A percentile compares a stretch with the other conserved stretches of the same genome.
phyloP scores from a whole-genome alignment of 2,113 vertebrate genomes.

The Nymphicus hollandicus region DNA sequence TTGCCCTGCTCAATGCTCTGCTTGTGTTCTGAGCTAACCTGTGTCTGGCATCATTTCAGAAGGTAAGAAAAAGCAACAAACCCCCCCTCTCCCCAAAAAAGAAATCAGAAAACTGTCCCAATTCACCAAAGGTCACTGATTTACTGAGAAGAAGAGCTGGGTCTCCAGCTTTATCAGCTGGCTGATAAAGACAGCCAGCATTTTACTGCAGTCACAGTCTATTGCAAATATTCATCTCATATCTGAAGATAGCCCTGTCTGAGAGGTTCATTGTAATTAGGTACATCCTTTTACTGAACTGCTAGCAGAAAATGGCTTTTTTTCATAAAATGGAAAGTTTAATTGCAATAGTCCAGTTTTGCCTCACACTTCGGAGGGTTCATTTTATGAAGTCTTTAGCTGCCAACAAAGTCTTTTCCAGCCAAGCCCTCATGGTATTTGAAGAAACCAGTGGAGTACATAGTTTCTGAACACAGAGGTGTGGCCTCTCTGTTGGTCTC shows the following conservation, averaged over 20 bases:
- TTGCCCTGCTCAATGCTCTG: background rate
- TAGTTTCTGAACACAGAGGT: background rate
- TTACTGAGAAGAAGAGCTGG: background rate
- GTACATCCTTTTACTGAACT: background rate
- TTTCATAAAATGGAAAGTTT: background rate
- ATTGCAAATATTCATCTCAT: background rate
- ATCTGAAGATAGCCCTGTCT: background rate
- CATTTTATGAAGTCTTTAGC: background rate
- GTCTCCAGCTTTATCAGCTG: no score
- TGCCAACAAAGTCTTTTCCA: background rate
- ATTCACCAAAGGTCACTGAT: background rate
- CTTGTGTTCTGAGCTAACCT: background rate
- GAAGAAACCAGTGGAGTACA: background rate
- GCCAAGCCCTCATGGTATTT: background rate
- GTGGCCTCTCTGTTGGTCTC: background rate
- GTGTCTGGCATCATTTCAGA: background rate
- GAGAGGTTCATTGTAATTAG: background rate
- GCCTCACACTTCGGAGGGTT: background rate
- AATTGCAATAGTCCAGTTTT: background rate
- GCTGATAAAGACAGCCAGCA: background rate
- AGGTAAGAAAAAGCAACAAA: background rate
- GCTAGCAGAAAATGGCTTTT: background rate
- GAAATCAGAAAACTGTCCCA: background rate
- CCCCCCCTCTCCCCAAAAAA: background rate
- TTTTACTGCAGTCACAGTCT: background rate